phyloP scores from a whole-genome alignment of 2,888 invertebrate species.

The Leptinotarsa juncta region DNA sequence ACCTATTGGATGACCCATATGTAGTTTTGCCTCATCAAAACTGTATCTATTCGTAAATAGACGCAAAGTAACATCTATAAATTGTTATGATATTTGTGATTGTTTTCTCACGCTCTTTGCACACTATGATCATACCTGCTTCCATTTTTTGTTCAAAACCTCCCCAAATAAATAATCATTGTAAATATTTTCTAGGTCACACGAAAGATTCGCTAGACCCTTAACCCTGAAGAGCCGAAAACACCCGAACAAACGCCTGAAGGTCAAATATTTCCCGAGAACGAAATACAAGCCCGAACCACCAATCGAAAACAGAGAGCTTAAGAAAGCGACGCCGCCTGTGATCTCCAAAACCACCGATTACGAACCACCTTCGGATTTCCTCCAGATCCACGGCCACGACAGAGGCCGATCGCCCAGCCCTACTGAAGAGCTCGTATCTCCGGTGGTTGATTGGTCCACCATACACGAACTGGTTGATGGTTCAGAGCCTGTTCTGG shows the following conservation, averaged over 20 bases:
- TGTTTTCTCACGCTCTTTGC: too few species aligned
- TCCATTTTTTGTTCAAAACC: not conserved
- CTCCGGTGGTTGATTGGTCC: slow-evolving; percentile 68
- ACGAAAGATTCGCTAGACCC: slow-evolving; percentile 74
- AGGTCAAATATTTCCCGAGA: slow-evolving; percentile 48
- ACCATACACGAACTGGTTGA: slow-evolving; percentile 72
- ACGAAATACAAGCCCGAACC: slow-evolving; percentile 60
- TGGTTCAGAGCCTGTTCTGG: slow-evolving; percentile 67
- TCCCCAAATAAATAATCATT: not conserved
- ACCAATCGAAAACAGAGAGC: slow-evolving; percentile 46
- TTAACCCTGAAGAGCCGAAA: slow-evolving; percentile 71
- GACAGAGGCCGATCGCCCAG: slow-evolving; percentile 61
- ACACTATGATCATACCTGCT: too few species aligned
- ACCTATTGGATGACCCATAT: too few species aligned
- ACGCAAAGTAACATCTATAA: too few species aligned
- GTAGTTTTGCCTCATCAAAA: too few species aligned
- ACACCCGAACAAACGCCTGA: slow-evolving; percentile 54
- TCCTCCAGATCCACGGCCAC: slow-evolving; percentile 53
- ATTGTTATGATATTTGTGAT: too few species aligned
- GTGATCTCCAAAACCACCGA: slow-evolving; percentile 34
- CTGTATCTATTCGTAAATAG: too few species aligned
- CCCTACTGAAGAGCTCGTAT: slow-evolving; percentile 58
- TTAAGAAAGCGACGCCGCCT: slow-evolving; percentile 37
- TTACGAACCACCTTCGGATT: slow-evolving; percentile 59
- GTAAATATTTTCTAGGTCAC: slow-evolving; percentile 59